Base-by-base conservation (phyloP, 2,113 vertebrate species). In the Cyprinodon variegatus region DNA sequence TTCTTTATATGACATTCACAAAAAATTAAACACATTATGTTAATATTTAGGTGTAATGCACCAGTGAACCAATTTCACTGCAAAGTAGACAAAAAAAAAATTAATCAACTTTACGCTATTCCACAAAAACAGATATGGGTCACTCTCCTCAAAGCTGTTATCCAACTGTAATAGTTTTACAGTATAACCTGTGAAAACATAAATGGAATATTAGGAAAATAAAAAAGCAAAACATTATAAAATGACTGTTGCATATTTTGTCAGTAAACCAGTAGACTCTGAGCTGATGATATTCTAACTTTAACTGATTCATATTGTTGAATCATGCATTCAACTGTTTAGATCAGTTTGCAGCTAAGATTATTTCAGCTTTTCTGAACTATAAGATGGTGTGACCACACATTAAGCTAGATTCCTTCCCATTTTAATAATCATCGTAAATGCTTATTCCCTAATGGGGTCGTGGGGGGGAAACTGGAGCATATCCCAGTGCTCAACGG, bases 11-110 rank as follows among this genome's bases (percentile, higher is more conserved):
- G 20, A 39, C 45, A 59, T 43, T 37, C 74, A 29, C 53, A 70
- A 53, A 66, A 67, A 78, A 43, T 73, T 41, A 77, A 67, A 81
- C 63, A 38, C 36, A 45, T 70, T 14, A 67, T 66, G 62, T 68
- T 69, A 69, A 69, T 69, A 80, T 39, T 74, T 81, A 43, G 71
- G 64, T 63, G 70, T 65, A 67, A 81, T 74, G 65, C 46, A 74
- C 66, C 50, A 39, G 63, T 63, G 70, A 74, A 75, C 81, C 45
- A 65, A 41, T 79, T 79, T 79, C 38, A 66, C 20, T 65, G 29
- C 69, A 60, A 57, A 61, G 63, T 12, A 13, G 41, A 59, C 38
- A 37, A 39, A 68, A n/a, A 22, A 45, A 40, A 1, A 46, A 67
- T 53, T 63, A 63, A 70, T 74, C 46, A 72, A 66, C 45, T 66